A percentile compares a stretch with the other conserved stretches of the same genome.
phyloP scores from a whole-genome alignment of 2,113 vertebrate species.

The Toxotes chatareus region DNA sequence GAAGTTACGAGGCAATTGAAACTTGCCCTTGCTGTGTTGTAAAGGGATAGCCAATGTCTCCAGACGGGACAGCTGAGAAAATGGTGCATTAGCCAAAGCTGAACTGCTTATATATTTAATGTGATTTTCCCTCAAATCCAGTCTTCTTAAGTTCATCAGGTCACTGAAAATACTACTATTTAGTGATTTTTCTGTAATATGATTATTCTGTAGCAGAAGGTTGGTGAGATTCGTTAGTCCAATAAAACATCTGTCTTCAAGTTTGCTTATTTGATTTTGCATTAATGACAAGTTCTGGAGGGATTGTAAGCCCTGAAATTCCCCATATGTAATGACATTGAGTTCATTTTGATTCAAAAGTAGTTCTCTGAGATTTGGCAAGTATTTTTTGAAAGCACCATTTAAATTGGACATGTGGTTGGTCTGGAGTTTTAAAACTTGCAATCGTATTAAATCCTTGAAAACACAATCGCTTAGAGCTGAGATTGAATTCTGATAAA shows the following conservation, averaged over 20 bases:
- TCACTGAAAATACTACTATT: conserved; percentile 36
- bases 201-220: conserved; percentile 66
- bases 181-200: conserved; percentile 25
- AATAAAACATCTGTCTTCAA: conserved; percentile 65
- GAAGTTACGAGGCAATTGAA: conserved; percentile 70
- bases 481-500: conserved; percentile 73
- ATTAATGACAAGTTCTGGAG: conserved; percentile 70
- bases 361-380: conserved; percentile 70
- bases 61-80: conserved; percentile 72
- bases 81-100: conserved; percentile 61
- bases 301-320: conserved; percentile 56
- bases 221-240: conserved; percentile 65
- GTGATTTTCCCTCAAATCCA: conserved; percentile 75
- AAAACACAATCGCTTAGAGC: conserved; percentile 70
- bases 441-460: conserved; percentile 63
- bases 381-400: conserved; percentile 57
- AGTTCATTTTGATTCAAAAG: conserved; percentile 73
- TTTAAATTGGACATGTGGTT: conserved; percentile 67
- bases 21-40: conserved; percentile 61
- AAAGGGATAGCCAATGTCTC: conserved; percentile 56
- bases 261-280: conserved; percentile 65
- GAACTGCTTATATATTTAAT: background rate
- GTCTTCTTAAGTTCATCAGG: conserved; percentile 67
- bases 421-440: conserved; percentile 68
- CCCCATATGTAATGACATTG: background rate